Evolutionary conservation across 2,888 invertebrate genomes (phyloP).

Genomic region (Sipha maydis): DNA sequence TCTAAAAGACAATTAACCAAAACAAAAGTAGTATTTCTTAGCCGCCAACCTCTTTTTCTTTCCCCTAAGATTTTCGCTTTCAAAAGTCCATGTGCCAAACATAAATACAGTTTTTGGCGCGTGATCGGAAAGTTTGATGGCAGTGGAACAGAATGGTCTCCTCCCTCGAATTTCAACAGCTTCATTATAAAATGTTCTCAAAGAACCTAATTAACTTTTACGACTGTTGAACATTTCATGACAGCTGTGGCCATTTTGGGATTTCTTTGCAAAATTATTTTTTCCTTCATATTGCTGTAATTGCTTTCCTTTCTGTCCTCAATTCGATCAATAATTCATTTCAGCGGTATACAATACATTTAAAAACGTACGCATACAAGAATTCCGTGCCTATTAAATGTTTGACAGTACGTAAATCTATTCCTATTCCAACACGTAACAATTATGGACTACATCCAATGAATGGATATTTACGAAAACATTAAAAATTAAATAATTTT

Average conservation of each 20-base stretch:
- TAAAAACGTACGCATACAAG: background rate
- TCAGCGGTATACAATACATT: conserved; percentile 14
- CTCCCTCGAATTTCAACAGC: conserved; percentile 62
- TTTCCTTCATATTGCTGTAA: conserved; percentile 38
- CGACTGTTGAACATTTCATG: conserved; percentile 60
- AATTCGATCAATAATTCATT: conserved; percentile 3
- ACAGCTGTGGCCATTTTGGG: conserved; percentile 61
- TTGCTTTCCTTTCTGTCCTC: conserved; percentile 41
- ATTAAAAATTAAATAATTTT: background rate
- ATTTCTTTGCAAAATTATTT: conserved; percentile 52
- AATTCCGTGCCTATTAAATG: conserved; percentile 2
- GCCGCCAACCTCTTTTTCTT: conserved; percentile 33
- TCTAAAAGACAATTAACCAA: conserved; percentile 54
- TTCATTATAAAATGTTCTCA: conserved; percentile 62
- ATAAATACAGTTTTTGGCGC: conserved; percentile 62
- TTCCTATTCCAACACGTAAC: too few relatives aligned
- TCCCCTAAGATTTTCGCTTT: conserved; percentile 28
- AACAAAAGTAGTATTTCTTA: conserved; percentile 54
- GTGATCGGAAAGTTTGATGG: conserved; percentile 62
- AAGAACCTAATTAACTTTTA: conserved; percentile 62
- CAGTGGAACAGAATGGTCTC: conserved; percentile 53
- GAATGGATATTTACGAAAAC: background rate
- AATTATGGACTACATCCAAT: too few relatives aligned
- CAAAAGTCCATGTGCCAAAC: conserved; percentile 58
- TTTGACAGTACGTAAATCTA: background rate